Percentiles rank a stretch among this genome's conserved stretches.
Conservation (phyloP, 2,113 vertebrate species). For the Columba janthina region DNA sequence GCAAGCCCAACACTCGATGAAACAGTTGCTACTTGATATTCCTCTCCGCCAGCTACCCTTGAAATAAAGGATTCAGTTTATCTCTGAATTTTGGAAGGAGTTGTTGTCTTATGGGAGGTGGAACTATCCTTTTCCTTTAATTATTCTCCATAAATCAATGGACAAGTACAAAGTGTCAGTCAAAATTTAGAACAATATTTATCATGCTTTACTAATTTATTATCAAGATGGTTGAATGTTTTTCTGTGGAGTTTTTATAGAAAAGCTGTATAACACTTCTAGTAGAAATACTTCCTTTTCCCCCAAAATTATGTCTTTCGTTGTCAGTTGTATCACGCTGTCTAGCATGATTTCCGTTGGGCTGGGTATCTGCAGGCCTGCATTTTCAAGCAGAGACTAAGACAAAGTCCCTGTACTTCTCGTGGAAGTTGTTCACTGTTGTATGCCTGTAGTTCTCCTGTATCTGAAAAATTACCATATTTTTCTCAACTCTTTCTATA, state of each 20-base stretch:
- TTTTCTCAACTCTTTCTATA: neutral
- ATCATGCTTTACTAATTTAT: neutral
- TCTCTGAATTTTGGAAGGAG: neutral
- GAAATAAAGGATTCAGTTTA: neutral
- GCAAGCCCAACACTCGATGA: neutral
- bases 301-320: neutral
- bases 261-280: neutral
- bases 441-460: neutral
- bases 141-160: neutral
- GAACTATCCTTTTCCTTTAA: neutral
- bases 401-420: neutral
- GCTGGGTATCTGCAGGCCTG: neutral
- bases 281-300: neutral
- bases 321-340: neutral
- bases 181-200: neutral
- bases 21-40: neutral
- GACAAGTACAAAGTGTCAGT: neutral
- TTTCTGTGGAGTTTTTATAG: neutral
- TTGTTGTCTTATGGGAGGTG: neutral
- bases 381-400: neutral
- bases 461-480: neutral
- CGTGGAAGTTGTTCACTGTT: neutral
- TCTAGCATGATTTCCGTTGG: neutral
- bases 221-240: neutral
- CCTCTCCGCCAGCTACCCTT: neutral